A percentile compares a stretch with the other conserved stretches of the same genome.
These are phyloP conservation scores for Eristalis tenax DNA, from an alignment of 2,888 invertebrate species.

Conservation along the genomic window DNA sequence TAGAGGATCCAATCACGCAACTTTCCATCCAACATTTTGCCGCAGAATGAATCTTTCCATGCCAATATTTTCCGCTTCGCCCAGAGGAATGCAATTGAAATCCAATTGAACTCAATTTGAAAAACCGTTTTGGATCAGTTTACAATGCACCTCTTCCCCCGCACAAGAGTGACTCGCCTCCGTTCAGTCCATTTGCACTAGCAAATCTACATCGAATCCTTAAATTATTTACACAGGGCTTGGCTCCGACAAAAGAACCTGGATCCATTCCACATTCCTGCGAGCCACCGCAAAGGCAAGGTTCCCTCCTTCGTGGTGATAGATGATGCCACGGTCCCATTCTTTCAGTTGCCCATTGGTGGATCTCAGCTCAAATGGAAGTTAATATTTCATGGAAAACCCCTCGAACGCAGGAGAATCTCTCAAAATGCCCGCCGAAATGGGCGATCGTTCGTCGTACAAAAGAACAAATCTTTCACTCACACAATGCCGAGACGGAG, in stretches of 20 bases:
- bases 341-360: background rate
- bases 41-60: no score
- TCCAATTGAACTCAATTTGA: no score
- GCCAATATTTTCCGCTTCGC: no score
- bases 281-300: background rate
- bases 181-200: background rate
- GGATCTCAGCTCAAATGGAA: slow-evolving; percentile 22
- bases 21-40: no score
- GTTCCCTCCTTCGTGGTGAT: slow-evolving; percentile 13
- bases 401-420: background rate
- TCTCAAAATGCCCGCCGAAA: background rate
- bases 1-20: no score
- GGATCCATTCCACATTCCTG: slow-evolving; percentile 1
- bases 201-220: background rate
- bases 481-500: background rate
- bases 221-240: slow-evolving; percentile 29
- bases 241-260: slow-evolving; percentile 22
- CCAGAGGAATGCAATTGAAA: no score
- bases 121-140: slow-evolving; percentile 9
- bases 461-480: background rate
- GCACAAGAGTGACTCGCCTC: background rate
- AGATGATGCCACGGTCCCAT: slow-evolving; percentile 4
- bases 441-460: slow-evolving; percentile 38
- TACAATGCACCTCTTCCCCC: background rate
- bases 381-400: slow-evolving; percentile 26